Evolutionary conservation across 2,113 vertebrate species (phyloP), one percentile per base, ranked within the genome.

Genomic region (Grammomys surdaster): DNA sequence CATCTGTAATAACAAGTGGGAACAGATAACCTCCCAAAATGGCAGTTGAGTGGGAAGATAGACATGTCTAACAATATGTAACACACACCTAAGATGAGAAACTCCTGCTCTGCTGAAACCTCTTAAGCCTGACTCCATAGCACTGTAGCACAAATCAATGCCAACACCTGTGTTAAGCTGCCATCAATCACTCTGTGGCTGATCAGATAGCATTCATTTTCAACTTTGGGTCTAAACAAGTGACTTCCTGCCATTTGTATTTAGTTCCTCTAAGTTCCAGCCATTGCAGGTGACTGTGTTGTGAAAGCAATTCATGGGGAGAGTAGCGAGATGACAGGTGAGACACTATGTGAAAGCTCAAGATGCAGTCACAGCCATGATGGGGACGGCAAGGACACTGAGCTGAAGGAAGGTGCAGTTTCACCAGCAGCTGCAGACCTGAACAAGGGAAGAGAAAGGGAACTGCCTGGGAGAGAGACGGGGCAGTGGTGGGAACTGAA

Each of bases 231-330:
- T 89, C 40, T 91, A 81, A 56, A 73, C 60, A 24, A 90, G 22
- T 63, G 48, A 31, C 88, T 93, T 40, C 20, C 3, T 86, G 33
- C 5, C 70, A 69, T 89, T 95, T 40, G 92, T 70, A 70, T 81
- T 76, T 70, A 58, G 7, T 63, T 40, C 22, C 12, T 1, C 3
- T 89, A 92, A 73, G 60, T 92, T 60, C 10, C 19, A 43, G 63
- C 58, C 2, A 36, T 80, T 33, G 0, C 33, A 48, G 31, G 67
- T 87, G 36, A 80, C 81, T 88, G 48, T 40, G 33, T 40, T 63
- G 19, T 78, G 40, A 95, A 93, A 48, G 88, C 28, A 81, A 86
- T 40, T 80, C 19, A 81, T 33, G 48, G 31, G 26, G 58, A 96
- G 43, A 88, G 5, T 1, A 48, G 24, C 51, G 69, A 65, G 82